Base-by-base conservation (phyloP, 2,113 vertebrate species). In the Rhynchomys soricoides region DNA sequence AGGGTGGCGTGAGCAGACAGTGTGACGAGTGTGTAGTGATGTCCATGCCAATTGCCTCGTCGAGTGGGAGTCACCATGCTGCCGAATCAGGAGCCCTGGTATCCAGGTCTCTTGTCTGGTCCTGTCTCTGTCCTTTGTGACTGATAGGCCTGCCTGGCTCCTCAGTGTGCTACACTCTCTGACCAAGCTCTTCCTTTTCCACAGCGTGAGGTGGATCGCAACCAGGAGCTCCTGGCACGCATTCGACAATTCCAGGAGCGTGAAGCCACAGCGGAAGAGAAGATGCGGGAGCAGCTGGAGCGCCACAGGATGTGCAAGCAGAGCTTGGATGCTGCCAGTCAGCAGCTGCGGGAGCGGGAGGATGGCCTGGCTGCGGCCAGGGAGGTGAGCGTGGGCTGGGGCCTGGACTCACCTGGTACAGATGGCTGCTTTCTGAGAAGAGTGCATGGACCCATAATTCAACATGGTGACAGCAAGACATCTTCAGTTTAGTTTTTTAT, bases 131-230 rank as follows among this genome's bases (percentile, higher is more conserved):
- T 57, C 7, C 3, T 70, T 1, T 50, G 17, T 59, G 45, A 37
- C 2, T 45, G 6, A 15, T 0, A 87, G 83, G 22, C 68, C 82
- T 9, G 0, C 52, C 66, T 0, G 0, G 19, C 79, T 90, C 52
- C 50, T 31, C 70, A 81, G 31, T 43, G 64, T 26, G 12, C 66
- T 19, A 1, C 29, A 34, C 17, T 4, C n/a, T 22, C 22, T 90
- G 57, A 90, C 88, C 24, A 26, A 21, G 10, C 31, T 37, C 64
- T 48, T 93, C 64, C 40, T 37, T 71, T 55, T 68, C 50, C 29
- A 29, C 93, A 99, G 99, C 99, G 99, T 4, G 99, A 99, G 97
- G 98, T 99, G 1, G 99, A 99, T 93, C 98, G 99, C 31, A 99
- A 99, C 98, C 99, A 99, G 97, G 99, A 99, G n/a, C 98, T 99